Conservation (phyloP, 2,888 invertebrate genomes). For the Phyllotreta striolata region DNA sequence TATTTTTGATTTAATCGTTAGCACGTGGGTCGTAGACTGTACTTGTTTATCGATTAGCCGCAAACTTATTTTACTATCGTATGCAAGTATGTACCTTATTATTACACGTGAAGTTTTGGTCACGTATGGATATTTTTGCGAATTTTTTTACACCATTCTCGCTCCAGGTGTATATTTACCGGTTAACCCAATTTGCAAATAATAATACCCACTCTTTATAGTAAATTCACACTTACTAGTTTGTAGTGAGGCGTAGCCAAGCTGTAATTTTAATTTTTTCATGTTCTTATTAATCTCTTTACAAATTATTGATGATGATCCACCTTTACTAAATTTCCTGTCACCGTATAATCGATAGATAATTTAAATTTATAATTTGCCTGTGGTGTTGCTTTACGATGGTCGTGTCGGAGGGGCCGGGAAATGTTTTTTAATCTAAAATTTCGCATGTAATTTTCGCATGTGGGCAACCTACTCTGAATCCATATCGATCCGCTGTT, state of each 20-base stretch:
- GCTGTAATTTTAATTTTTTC: too few relatives aligned
- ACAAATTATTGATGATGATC: too few relatives aligned
- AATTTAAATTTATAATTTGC: too few relatives aligned
- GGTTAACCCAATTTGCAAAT: conserved; percentile 17
- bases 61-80: not conserved
- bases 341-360: too few relatives aligned
- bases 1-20: conserved; percentile 5
- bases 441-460: conserved; percentile 12
- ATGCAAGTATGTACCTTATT: conserved; percentile 2
- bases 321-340: too few relatives aligned
- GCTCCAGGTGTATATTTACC: conserved; percentile 7
- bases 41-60: conserved; percentile 6
- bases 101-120: conserved; percentile 12
- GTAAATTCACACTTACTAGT: too few relatives aligned
- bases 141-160: conserved; percentile 1
- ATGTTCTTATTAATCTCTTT: too few relatives aligned
- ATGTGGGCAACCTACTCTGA: conserved; percentile 1
- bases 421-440: not conserved
- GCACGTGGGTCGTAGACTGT: conserved; percentile 4
- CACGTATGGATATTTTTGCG: not conserved
- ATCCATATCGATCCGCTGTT: conserved; percentile 1
- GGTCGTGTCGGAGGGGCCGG: not conserved
- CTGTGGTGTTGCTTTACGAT: too few relatives aligned
- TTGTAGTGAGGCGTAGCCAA: too few relatives aligned
- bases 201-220: not conserved